Conservation (phyloP, 2,113 vertebrate species). For the Eidolon helvum region DNA sequence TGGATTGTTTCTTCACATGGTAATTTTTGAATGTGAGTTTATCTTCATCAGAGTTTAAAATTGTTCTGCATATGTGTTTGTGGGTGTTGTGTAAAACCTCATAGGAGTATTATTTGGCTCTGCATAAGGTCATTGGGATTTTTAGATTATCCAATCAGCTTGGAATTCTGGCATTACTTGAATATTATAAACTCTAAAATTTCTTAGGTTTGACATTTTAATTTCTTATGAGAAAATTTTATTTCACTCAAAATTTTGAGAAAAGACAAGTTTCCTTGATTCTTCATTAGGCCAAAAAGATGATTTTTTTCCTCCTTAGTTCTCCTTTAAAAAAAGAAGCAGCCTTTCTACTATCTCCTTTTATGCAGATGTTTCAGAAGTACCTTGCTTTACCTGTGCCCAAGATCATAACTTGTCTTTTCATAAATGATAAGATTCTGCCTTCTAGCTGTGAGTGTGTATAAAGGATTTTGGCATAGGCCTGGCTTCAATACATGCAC, state of each 20-base stretch:
- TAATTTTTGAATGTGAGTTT: slow-evolving; percentile 30
- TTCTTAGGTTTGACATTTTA: slow-evolving; percentile 11
- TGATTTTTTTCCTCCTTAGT: background rate
- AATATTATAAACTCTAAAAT: background rate
- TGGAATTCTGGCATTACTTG: background rate
- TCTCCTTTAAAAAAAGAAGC: background rate
- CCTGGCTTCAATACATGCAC: background rate
- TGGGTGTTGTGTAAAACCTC: background rate
- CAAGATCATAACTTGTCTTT: background rate
- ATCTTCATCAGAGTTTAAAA: background rate
- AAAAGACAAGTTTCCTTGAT: background rate
- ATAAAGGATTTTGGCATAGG: background rate
- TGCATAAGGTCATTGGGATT: background rate
- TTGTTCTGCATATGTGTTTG: background rate
- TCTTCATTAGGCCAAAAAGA: background rate
- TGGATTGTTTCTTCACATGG: background rate
- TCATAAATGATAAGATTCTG: background rate
- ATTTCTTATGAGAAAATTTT: background rate
- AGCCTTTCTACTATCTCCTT: background rate
- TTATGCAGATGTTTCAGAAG: background rate
- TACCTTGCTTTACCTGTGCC: background rate
- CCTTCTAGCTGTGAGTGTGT: background rate
- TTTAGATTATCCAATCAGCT: background rate
- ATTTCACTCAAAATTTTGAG: background rate
- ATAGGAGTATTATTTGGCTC: background rate